Conservation (phyloP, 2,888 invertebrate genomes). For the Drosophila stalkeri region DNA sequence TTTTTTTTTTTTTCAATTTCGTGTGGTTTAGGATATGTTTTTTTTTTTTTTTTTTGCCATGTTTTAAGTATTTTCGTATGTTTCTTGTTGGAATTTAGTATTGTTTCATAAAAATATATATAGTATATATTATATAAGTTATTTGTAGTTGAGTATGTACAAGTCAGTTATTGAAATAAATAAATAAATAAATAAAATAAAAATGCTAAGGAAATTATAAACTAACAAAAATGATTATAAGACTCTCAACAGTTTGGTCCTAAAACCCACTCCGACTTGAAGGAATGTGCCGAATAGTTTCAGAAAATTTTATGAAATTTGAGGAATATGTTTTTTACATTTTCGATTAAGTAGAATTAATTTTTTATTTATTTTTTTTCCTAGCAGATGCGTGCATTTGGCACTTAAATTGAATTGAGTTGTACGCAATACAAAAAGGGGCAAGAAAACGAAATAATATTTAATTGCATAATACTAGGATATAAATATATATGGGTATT, state of each 20-base stretch:
- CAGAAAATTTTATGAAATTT: background rate
- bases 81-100: background rate
- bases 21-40: conserved; percentile 63
- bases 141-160: conserved; percentile 1
- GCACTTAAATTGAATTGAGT: conserved; percentile 17
- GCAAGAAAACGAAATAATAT: conserved; percentile 5
- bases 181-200: background rate
- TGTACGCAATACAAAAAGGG: conserved; percentile 5
- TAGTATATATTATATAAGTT: background rate
- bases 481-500: conserved; percentile 21
- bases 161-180: background rate
- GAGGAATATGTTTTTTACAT: background rate
- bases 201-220: background rate
- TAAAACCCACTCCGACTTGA: conserved; percentile 10
- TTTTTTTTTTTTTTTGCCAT: background rate
- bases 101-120: conserved; percentile 6
- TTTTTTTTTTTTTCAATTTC: conserved; percentile 28
- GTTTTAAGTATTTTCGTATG: background rate
- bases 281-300: conserved; percentile 7
- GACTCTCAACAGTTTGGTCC: conserved; percentile 54
- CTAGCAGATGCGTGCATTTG: conserved; percentile 11
- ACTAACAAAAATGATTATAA: background rate
- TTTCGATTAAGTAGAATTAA: conserved; percentile 1
- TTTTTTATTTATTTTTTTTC: background rate
- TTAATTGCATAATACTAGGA: conserved; percentile 16